Percentiles rank a stretch among this genome's conserved stretches.
phyloP scores from a whole-genome alignment of 2,888 invertebrate species.

The Steinernema hermaphroditum region DNA sequence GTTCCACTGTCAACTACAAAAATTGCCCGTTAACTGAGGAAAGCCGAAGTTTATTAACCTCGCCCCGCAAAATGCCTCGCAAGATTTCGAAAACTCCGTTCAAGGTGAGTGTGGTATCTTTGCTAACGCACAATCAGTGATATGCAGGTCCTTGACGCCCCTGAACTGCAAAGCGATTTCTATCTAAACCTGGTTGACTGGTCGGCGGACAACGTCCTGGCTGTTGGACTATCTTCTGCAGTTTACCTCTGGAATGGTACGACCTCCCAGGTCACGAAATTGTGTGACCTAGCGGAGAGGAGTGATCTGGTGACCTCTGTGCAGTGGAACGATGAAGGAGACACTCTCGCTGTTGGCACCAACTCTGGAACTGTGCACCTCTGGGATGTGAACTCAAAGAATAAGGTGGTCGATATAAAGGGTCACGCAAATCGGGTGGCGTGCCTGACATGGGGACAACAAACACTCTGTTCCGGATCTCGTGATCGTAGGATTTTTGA shows the following conservation, averaged over 20 bases:
- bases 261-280: slow-evolving; percentile 90
- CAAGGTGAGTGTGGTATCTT: slow-evolving; percentile 74
- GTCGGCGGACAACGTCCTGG: slow-evolving; percentile 97
- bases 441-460: slow-evolving; percentile 66
- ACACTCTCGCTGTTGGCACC: slow-evolving; percentile 94
- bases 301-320: slow-evolving; percentile 86
- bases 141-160: slow-evolving; percentile 79
- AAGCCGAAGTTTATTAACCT: slow-evolving; percentile 88
- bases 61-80: slow-evolving; percentile 90
- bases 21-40: slow-evolving; percentile 88
- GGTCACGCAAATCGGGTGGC: slow-evolving; percentile 63
- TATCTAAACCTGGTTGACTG: slow-evolving; percentile 98
- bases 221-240: slow-evolving; percentile 94
- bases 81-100: slow-evolving; percentile 98
- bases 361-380: slow-evolving; percentile 74
- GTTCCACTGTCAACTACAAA: slow-evolving; percentile 42
- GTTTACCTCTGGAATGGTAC: slow-evolving; percentile 99
- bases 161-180: slow-evolving; percentile 97
- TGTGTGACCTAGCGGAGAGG: slow-evolving; percentile 91
- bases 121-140: not conserved
- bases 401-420: slow-evolving; percentile 74
- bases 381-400: slow-evolving; percentile 93
- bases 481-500: slow-evolving; percentile 89
- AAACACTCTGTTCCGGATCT: slow-evolving; percentile 77
- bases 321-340: slow-evolving; percentile 96